Evolutionary conservation across 1,140 invertebrate species (phyloP), one percentile per base, ranked within the genome.

Genomic region (Cotesia chilonis): DNA sequence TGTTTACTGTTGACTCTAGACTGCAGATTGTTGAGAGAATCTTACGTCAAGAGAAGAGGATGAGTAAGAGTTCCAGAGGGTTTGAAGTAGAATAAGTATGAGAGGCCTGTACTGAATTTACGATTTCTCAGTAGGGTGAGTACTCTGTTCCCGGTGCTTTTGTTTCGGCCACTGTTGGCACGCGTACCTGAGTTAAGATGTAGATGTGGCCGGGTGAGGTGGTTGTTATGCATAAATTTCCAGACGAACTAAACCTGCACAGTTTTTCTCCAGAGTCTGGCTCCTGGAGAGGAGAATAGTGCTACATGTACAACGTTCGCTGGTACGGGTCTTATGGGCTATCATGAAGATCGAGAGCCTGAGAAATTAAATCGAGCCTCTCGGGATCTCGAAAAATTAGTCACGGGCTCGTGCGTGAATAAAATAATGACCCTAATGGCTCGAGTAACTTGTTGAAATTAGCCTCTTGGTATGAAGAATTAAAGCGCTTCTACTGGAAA

Each of bases 141-240:
- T 69, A 55, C 17, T 5, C 2, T 1, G 3, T 14, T 35, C 51
- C 68, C 1, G 28, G 28, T 28, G 28, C 28, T 28, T 28, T 28
- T 28, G 28, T 17, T 63, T 70, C 51, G n/a, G 68, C 5, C 68
- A 10, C 41, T 47, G 68, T 69, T 69, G 55, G 55, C 68, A 60
- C 57, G 17, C 38, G 57, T 60, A 69, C 57, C 36, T 47, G 41
- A 47, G 41, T 47, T 47, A 47, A 47, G 41, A 47, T 47, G 5
- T 68, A 52, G n/a, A 67, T 28, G 65, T 38, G n/a, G 47, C 41
- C 41, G 51, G 51, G 4, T 64, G 35, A 52, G 65, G 65, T 5
- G 57, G 60, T 64, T 70, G 69, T 70, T 71, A 59, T 71, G 63
- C 70, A 71, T 71, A 71, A 71, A 71, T 71, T 71, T 14, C 51